Evolutionary conservation across 1,140 invertebrate genomes (phyloP).

Genomic region (Brachionus rubens): DNA sequence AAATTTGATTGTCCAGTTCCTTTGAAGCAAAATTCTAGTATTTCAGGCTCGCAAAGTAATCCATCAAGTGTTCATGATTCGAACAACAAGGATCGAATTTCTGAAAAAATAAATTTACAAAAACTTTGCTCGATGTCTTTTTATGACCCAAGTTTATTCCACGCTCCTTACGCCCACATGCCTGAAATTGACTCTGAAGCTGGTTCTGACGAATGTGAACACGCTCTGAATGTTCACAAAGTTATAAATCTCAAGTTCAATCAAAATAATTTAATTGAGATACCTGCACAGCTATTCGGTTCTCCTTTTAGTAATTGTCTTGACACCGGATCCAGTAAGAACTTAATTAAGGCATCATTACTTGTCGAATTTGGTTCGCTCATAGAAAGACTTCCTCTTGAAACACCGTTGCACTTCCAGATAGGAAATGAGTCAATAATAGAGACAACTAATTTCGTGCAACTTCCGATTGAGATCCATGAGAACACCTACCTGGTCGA

Average conservation of each 20-base stretch:
- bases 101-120: slow-evolving; percentile 6
- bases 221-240: background rate
- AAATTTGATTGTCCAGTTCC: background rate
- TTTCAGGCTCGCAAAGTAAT: background rate
- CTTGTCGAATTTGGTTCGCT: background rate
- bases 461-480: background rate
- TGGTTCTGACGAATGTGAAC: background rate
- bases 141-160: slow-evolving; percentile 17
- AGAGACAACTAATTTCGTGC: background rate
- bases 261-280: background rate
- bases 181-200: background rate
- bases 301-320: background rate
- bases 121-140: slow-evolving; percentile 16
- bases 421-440: background rate
- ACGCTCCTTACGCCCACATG: background rate
- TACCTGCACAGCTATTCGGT: background rate
- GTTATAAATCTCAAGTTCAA: background rate
- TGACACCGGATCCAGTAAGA: background rate
- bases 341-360: background rate
- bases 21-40: too few relatives aligned
- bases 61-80: background rate
- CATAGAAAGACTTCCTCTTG: background rate
- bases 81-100: background rate
- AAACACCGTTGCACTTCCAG: background rate
- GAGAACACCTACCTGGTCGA: background rate